Conservation (phyloP, 2,113 vertebrate genomes). For the Otus sunia region DNA sequence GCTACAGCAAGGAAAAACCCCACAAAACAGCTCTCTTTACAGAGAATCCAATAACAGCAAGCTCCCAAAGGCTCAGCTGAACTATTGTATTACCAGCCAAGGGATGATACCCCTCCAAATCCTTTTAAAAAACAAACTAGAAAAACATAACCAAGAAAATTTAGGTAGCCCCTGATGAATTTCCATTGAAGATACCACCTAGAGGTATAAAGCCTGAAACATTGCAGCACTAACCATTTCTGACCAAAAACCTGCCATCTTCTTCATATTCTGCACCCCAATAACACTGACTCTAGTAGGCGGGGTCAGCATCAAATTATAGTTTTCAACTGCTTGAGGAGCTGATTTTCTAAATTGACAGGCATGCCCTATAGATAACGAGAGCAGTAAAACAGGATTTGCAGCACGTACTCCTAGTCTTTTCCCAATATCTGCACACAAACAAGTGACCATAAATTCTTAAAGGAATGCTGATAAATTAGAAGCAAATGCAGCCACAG, state of each 20-base stretch:
- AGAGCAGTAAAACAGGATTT: not conserved
- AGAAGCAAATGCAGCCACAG: not conserved
- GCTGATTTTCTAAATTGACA: not conserved
- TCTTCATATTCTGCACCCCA: not conserved
- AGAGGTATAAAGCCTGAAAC: not conserved
- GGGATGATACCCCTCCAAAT: not conserved
- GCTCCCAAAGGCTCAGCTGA: not conserved
- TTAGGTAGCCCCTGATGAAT: not conserved
- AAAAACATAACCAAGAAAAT: not conserved
- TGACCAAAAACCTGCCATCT: not conserved
- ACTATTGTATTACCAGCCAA: not conserved
- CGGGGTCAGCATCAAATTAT: not conserved
- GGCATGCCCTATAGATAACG: not conserved
- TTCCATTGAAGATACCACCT: not conserved
- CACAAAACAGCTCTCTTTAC: not conserved
- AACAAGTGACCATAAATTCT: not conserved
- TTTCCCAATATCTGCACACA: not conserved
- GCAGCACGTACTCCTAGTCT: not conserved
- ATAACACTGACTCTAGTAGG: not conserved
- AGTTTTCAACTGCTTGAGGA: not conserved
- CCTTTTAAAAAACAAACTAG: not conserved
- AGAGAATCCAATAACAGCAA: not conserved
- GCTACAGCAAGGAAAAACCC: not conserved
- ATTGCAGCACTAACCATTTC: not conserved
- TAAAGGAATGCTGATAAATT: not conserved